Percentiles rank a stretch among this genome's conserved stretches.
Conservation (phyloP, 2,113 vertebrate species). For the Entomyzon cyanotis region DNA sequence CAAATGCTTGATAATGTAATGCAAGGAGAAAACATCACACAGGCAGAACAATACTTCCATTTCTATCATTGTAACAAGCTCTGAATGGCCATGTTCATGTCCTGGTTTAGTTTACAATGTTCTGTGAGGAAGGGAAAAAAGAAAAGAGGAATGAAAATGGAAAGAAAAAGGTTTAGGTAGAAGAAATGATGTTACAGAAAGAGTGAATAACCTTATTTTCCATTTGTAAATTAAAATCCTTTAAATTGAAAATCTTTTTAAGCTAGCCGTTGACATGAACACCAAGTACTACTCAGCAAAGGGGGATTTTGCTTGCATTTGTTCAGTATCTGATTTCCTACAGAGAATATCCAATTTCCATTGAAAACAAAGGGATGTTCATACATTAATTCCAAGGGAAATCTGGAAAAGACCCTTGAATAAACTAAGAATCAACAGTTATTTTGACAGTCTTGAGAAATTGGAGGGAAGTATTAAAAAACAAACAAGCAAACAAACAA, state of each 20-base stretch:
- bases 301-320: neutral
- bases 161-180: neutral
- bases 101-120: neutral
- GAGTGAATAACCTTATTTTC: neutral
- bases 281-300: neutral
- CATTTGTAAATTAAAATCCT: neutral
- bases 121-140: neutral
- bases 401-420: neutral
- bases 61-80: neutral
- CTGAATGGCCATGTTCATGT: neutral
- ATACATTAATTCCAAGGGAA: neutral
- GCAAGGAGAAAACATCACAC: neutral
- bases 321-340: neutral
- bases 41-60: neutral
- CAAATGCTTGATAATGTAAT: neutral
- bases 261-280: neutral
- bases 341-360: neutral
- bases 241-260: neutral
- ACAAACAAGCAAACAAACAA: neutral
- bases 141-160: neutral
- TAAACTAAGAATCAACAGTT: neutral
- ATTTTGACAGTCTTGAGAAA: neutral
- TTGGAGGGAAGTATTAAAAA: neutral
- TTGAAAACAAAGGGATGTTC: neutral
- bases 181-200: neutral